Evolutionary conservation across 2,113 vertebrate species (phyloP).

Genomic region (Haemorhous mexicanus): DNA sequence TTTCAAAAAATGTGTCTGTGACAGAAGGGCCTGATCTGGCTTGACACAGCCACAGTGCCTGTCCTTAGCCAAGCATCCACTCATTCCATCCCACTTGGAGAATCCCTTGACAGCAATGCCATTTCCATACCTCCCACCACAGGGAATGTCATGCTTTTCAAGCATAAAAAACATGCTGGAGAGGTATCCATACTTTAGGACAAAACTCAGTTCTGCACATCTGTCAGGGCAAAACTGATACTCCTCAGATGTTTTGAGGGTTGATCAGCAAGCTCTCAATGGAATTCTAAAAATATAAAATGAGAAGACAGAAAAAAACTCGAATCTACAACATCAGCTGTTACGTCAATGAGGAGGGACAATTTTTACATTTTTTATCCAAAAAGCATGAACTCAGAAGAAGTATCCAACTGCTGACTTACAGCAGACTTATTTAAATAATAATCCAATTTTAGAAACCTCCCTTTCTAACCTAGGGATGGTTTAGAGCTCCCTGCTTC

Average conservation of each 20-base stretch:
- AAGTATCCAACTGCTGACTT: not conserved
- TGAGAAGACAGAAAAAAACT: not conserved
- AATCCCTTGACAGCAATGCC: not conserved
- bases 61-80: not conserved
- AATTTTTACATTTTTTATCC: not conserved
- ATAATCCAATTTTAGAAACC: not conserved
- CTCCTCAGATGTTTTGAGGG: not conserved
- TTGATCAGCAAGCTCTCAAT: not conserved
- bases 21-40: not conserved
- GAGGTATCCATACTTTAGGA: not conserved
- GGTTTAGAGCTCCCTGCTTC: not conserved
- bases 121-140: not conserved
- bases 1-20: too few species aligned
- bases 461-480: not conserved
- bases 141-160: not conserved
- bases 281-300: not conserved
- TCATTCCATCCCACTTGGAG: not conserved
- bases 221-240: not conserved
- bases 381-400: not conserved
- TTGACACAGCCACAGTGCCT: not conserved
- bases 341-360: not conserved
- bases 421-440: not conserved
- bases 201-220: not conserved
- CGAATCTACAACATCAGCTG: not conserved
- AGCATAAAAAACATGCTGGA: not conserved